Conservation (phyloP, 2,888 invertebrate genomes). For the Apamea anceps region DNA sequence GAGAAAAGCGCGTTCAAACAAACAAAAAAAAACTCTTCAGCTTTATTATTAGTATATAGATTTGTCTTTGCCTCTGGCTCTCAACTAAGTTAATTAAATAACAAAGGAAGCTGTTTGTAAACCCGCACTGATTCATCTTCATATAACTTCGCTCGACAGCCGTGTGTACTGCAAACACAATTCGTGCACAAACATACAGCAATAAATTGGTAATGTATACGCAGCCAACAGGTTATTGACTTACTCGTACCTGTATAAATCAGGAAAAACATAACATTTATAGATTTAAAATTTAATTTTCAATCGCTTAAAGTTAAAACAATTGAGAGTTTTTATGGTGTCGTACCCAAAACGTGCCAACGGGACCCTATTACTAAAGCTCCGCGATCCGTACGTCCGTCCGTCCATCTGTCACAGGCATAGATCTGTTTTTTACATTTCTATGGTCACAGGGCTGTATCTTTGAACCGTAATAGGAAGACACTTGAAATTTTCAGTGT, state of each 20-base stretch:
- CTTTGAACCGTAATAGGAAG: neutral
- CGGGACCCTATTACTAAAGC: neutral
- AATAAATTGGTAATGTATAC: conserved; percentile 24
- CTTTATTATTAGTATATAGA: too few relatives aligned
- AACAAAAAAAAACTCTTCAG: too few relatives aligned
- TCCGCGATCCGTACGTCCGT: neutral
- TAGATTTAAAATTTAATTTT: conserved; percentile 8
- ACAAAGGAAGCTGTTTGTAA: neutral
- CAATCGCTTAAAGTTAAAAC: conserved; percentile 14
- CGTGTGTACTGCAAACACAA: conserved; percentile 22
- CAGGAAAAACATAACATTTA: conserved; percentile 17
- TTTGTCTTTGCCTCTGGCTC: too few relatives aligned
- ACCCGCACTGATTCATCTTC: neutral
- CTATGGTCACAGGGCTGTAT: neutral
- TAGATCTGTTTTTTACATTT: too few relatives aligned
- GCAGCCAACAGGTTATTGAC: conserved; percentile 14
- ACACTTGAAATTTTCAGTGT: neutral
- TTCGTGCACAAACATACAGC: conserved; percentile 18
- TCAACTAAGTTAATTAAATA: neutral
- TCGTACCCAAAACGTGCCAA: neutral
- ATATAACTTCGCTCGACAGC: neutral
- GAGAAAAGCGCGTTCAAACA: too few relatives aligned
- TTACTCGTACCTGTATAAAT: conserved; percentile 22
- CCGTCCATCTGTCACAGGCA: neutral
- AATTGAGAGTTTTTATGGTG: neutral